Conservation (phyloP, 2,113 vertebrate species). For the Mandrillus leucophaeus region DNA sequence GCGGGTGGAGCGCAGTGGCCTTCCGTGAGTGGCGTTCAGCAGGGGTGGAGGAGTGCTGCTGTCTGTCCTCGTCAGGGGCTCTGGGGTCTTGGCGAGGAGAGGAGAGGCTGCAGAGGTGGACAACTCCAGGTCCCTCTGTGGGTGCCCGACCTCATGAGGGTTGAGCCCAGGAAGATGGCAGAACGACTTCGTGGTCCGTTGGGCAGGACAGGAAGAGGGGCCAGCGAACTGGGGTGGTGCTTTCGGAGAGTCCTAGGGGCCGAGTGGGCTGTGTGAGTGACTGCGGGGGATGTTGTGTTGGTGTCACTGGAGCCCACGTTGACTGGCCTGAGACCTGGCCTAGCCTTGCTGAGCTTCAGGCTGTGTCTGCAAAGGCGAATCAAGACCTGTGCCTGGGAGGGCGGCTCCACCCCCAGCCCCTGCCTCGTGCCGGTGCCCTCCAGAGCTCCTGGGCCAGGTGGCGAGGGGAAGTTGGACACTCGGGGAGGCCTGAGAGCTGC, state of each 20-base stretch:
- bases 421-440: no score
- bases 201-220: not conserved
- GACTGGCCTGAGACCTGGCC: not conserved
- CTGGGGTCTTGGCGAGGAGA: not conserved
- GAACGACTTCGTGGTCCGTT: not conserved
- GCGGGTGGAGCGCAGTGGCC: no score
- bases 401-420: no score
- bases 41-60: not conserved
- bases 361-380: no score
- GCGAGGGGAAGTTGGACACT: not conserved
- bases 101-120: not conserved
- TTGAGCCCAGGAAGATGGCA: not conserved
- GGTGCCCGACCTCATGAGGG: not conserved
- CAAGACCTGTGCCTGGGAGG: no score
- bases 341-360: no score
- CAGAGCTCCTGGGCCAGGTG: no score
- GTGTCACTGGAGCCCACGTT: not conserved
- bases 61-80: not conserved
- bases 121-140: no score
- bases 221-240: no score
- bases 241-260: not conserved
- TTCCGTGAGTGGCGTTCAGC: not conserved
- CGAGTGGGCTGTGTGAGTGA: not conserved
- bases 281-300: fast-evolving
- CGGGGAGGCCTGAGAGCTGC: no score